Conservation (phyloP, 1,140 invertebrate species). For the Bombus difficillimus region DNA sequence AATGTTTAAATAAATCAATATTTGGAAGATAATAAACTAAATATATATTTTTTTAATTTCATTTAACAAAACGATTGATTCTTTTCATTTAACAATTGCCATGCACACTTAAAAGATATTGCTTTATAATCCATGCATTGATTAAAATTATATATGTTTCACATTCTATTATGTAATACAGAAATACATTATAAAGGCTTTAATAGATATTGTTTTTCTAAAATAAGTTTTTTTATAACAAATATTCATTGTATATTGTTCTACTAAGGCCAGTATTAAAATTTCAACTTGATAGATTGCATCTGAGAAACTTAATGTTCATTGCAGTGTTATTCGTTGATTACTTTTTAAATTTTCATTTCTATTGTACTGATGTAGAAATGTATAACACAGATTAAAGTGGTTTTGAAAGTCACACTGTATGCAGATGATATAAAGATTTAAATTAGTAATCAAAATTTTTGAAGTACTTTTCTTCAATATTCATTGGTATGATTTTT, state of each 20-base stretch:
- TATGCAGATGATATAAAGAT: conserved; percentile 17
- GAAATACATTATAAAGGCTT: conserved; percentile 37
- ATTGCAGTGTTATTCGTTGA: conserved; percentile 62
- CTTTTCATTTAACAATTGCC: neutral
- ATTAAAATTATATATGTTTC: conserved; percentile 12
- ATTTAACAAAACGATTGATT: conserved; percentile 13
- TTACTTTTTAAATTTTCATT: conserved; percentile 23
- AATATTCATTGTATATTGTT: conserved; percentile 55
- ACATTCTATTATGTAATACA: conserved; percentile 11
- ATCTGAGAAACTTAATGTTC: conserved; percentile 63
- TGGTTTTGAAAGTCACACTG: conserved; percentile 2
- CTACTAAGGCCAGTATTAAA: conserved; percentile 52
- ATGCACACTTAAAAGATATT: conserved; percentile 16
- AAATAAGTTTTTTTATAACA: conserved; percentile 51
- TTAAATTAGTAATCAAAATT: conserved; percentile 11
- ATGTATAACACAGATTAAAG: conserved; percentile 14
- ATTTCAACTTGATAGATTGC: conserved; percentile 52
- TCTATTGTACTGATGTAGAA: conserved; percentile 4
- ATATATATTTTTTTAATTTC: neutral
- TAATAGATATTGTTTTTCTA: conserved; percentile 32
- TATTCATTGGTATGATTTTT: neutral
- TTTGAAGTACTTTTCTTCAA: neutral
- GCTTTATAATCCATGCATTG: conserved; percentile 1
- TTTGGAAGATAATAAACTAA: neutral
- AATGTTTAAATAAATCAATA: neutral